Evolutionary conservation across 2,113 vertebrate genomes (phyloP).

Genomic region (Recurvirostra avosetta): DNA sequence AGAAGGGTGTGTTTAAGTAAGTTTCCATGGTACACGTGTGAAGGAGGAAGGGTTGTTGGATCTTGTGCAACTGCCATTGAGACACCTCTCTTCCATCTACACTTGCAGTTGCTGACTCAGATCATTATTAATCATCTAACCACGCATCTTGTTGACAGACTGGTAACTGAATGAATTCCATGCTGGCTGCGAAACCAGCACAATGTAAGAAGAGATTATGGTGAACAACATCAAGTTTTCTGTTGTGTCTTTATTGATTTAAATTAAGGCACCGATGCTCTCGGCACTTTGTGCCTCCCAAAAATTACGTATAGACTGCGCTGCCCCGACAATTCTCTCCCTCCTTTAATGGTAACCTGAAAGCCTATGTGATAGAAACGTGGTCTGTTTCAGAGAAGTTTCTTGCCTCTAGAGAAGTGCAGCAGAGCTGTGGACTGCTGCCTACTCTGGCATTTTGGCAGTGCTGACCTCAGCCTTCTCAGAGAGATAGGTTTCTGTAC

Average conservation of each 20-base stretch:
- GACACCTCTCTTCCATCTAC: neutral
- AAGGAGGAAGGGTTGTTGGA: neutral
- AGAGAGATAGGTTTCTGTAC: neutral
- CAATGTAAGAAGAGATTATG: neutral
- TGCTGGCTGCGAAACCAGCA: neutral
- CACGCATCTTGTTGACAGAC: neutral
- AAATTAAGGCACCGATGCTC: neutral
- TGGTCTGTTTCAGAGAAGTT: neutral
- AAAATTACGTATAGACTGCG: neutral
- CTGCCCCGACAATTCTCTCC: neutral
- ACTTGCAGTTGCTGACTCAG: neutral
- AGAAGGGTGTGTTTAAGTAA: neutral
- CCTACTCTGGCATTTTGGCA: neutral
- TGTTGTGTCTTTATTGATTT: neutral
- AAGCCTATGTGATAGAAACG: neutral
- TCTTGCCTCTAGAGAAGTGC: neutral
- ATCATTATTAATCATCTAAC: neutral
- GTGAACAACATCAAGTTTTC: neutral
- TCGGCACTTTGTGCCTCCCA: rapidly evolving
- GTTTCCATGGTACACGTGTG: neutral
- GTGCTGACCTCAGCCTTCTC: neutral
- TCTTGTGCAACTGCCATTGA: neutral
- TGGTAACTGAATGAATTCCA: neutral
- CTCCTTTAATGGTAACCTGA: neutral
- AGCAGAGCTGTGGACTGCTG: neutral